Percentiles rank a stretch among this genome's conserved stretches.
Evolutionary conservation across 2,113 vertebrate genomes (phyloP).

Genomic region (Galemys pyrenaicus): DNA sequence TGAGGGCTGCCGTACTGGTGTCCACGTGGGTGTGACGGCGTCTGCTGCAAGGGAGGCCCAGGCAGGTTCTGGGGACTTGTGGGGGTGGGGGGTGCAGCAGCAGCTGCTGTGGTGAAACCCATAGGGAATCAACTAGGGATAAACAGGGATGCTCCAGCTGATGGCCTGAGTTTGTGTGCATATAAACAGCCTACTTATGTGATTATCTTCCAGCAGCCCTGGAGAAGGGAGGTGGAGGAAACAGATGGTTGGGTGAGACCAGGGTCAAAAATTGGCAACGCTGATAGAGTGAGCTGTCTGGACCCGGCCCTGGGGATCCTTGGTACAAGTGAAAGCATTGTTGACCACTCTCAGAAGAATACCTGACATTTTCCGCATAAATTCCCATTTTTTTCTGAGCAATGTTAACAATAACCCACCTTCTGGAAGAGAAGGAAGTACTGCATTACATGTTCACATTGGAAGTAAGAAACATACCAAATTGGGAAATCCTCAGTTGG

Average conservation of each 20-base stretch:
- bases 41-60: neutral
- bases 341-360: neutral
- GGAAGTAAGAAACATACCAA: neutral
- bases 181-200: neutral
- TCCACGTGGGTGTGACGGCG: neutral
- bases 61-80: neutral
- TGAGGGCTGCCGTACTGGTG: neutral
- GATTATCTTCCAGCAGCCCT: neutral
- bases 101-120: neutral
- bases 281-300: neutral
- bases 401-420: neutral
- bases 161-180: constrained; percentile 5
- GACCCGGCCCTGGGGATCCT: neutral
- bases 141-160: neutral
- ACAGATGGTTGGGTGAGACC: constrained; percentile 13
- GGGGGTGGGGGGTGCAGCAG: neutral
- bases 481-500: neutral
- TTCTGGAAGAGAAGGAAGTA: neutral
- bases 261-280: neutral
- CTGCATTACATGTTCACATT: neutral
- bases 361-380: neutral
- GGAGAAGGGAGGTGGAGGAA: neutral
- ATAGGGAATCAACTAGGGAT: neutral
- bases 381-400: neutral
- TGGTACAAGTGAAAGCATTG: neutral